Conservation (phyloP, 2,888 invertebrate species). For the Ichneumon xanthorius region DNA sequence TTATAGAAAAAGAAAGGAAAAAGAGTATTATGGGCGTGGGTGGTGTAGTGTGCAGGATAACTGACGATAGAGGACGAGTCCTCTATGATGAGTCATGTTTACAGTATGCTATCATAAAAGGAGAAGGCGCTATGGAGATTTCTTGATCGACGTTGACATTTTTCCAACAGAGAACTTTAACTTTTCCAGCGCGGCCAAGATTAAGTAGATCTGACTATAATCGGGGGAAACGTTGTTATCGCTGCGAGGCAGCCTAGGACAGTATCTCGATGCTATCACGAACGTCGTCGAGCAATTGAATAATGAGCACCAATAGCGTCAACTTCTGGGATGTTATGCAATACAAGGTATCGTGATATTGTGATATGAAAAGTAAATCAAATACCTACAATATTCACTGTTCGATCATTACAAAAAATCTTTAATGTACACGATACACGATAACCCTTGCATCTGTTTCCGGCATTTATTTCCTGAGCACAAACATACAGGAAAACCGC, state of each 20-base stretch:
- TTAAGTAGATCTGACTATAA: conserved; percentile 19
- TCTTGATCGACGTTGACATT: no score
- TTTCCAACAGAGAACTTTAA: no score
- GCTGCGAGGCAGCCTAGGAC: not conserved
- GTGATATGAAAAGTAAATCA: not conserved
- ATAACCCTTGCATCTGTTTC: no score
- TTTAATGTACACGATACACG: no score
- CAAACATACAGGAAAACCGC: no score
- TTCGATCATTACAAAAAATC: not conserved
- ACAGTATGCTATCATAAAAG: no score
- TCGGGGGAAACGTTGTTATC: conserved; percentile 29
- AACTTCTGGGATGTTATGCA: not conserved
- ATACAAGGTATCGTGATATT: not conserved
- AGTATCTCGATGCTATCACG: not conserved
- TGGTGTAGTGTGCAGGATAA: not conserved
- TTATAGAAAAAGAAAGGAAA: not conserved
- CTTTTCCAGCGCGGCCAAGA: not conserved
- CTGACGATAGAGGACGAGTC: not conserved
- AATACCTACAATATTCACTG: not conserved
- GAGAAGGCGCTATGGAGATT: no score
- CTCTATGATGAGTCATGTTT: no score
- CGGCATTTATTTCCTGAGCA: no score
- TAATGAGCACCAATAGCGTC: no score
- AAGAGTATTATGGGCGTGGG: not conserved
- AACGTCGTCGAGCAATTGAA: not conserved